Percentiles rank a stretch among this genome's conserved stretches.
Evolutionary conservation across 2,113 vertebrate species (phyloP).

Genomic region (Piprites chloris): DNA sequence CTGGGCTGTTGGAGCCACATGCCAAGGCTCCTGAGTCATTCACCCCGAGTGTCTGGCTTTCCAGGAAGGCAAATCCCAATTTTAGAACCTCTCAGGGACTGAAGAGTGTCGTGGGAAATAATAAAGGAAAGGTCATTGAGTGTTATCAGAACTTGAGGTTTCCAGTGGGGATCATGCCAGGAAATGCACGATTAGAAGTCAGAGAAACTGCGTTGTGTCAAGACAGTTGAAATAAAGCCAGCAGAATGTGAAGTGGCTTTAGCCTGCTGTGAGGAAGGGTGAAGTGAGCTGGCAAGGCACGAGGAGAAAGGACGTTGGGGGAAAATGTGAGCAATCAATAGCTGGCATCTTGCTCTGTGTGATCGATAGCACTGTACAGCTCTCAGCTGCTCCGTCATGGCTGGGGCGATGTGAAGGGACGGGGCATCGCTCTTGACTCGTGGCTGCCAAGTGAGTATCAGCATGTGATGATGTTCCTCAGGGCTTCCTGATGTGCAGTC

Average conservation of each 20-base stretch:
- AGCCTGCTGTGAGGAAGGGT: neutral
- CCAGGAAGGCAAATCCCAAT: constrained; percentile 59
- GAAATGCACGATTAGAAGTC: neutral
- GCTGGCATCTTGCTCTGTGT: neutral
- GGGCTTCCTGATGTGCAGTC: neutral
- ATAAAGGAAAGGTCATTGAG: constrained; percentile 35
- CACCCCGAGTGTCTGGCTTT: constrained; percentile 30
- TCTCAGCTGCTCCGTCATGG: neutral
- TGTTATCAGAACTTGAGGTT: constrained; percentile 42
- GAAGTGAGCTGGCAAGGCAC: neutral
- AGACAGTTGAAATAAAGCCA: neutral
- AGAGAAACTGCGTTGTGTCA: constrained; percentile 27
- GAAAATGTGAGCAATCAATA: neutral
- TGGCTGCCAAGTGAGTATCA: neutral
- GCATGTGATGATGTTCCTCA: neutral
- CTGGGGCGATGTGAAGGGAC: neutral
- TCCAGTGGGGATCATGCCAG: constrained; percentile 3
- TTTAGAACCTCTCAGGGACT: constrained; percentile 9
- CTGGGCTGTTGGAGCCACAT: neutral
- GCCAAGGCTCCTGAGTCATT: constrained; percentile 53
- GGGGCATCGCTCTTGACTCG: neutral
- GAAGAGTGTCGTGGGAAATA: neutral
- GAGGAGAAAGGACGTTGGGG: neutral
- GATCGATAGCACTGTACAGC: neutral
- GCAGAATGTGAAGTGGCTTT: neutral